phyloP scores from a whole-genome alignment of 2,113 vertebrate species.

The Dicerorhinus sumatrensis region DNA sequence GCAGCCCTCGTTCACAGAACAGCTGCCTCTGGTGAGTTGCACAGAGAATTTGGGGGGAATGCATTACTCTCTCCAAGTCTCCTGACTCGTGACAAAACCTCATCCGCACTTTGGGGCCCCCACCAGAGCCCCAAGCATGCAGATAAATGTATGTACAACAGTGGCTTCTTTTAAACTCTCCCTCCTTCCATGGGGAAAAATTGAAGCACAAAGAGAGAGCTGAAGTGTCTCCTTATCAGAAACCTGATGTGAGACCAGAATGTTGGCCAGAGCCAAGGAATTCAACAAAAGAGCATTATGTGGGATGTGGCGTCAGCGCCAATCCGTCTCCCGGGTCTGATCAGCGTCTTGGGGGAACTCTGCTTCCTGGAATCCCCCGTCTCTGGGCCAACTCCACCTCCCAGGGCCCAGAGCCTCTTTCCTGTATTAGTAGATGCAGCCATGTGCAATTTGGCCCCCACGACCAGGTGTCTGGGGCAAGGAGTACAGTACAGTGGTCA shows the following conservation, averaged over 20 bases:
- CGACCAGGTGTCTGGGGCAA: accelerated
- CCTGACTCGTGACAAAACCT: background rate
- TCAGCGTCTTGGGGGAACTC: too few species aligned
- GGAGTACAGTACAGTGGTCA: accelerated
- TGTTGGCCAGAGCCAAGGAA: background rate
- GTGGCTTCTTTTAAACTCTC: background rate
- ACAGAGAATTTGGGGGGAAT: background rate
- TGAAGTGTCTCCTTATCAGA: background rate
- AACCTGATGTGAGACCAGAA: background rate
- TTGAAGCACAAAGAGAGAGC: background rate
- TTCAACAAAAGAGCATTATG: background rate
- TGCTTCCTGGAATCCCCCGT: accelerated
- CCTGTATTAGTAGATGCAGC: background rate
- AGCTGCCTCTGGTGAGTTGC: background rate
- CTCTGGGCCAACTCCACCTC: background rate
- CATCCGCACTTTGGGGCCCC: accelerated
- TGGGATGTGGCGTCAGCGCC: accelerated
- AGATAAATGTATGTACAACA: background rate
- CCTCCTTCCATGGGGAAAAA: background rate
- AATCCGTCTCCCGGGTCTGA: background rate
- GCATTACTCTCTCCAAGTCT: background rate
- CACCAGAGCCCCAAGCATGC: background rate
- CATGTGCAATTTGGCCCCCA: too few species aligned
- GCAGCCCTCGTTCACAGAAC: accelerated
- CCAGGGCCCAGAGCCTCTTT: accelerated